Conservation (phyloP, 2,888 invertebrate genomes). For the Watsonalla binaria region DNA sequence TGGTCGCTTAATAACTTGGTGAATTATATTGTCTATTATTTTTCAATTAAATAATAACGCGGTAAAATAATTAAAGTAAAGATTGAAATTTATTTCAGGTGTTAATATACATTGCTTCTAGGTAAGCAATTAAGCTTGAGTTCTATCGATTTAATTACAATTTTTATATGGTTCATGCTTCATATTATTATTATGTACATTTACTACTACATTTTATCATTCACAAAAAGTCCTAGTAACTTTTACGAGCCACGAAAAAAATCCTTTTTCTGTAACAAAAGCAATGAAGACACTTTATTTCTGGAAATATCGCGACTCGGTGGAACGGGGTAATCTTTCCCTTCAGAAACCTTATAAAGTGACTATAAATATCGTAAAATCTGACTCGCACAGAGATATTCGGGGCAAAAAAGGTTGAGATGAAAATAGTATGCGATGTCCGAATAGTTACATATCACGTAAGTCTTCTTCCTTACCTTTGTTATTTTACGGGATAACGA, state of each 20-base stretch:
- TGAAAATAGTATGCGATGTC: constrained; percentile 1
- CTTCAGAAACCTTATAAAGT: constrained; percentile 6
- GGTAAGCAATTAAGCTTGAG: too few species aligned
- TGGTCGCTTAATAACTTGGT: too few species aligned
- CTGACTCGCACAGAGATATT: constrained; percentile 17
- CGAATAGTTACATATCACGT: constrained; percentile 2
- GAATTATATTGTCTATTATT: too few species aligned
- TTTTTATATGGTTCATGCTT: too few species aligned
- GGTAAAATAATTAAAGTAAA: too few species aligned
- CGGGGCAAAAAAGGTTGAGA: constrained; percentile 6
- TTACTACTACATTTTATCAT: not conserved
- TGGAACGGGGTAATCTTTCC: not conserved
- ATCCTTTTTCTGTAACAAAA: constrained; percentile 4
- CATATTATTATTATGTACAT: not conserved
- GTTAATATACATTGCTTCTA: too few species aligned
- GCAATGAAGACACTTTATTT: constrained; percentile 19
- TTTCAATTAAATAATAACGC: too few species aligned
- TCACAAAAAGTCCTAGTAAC: not conserved
- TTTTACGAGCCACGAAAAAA: not conserved
- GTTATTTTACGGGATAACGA: constrained; percentile 8
- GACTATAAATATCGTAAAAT: constrained; percentile 25
- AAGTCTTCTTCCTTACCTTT: not conserved
- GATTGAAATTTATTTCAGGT: too few species aligned
- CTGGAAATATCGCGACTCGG: constrained; percentile 13
- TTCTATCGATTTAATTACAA: too few species aligned